Percentiles rank a stretch among this genome's conserved stretches.
phyloP scores from a whole-genome alignment of 2,797 vertebrate species.

The Microcaecilia unicolor region DNA sequence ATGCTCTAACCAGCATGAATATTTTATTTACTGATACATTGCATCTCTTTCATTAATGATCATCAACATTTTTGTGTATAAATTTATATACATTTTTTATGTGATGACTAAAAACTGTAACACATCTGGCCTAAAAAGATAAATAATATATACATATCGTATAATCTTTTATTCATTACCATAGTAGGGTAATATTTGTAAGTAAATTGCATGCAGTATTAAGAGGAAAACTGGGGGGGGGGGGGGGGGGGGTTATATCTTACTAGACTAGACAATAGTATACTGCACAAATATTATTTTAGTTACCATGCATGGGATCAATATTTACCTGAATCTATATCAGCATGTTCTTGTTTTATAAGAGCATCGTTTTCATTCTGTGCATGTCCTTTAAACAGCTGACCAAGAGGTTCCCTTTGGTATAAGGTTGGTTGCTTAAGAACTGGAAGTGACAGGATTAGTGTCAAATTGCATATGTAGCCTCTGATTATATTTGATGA shows the following conservation, averaged over 20 bases:
- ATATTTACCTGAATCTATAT: no score
- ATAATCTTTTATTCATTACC: no score
- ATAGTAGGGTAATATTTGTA: no score
- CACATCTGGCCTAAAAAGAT: no score
- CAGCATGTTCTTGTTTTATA: slow-evolving; percentile 7
- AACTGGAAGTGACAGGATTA: neutral
- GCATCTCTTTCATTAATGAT: no score
- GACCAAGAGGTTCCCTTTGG: slow-evolving; percentile 1
- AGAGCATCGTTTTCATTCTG: slow-evolving; percentile 4
- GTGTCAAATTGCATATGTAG: slow-evolving; percentile 1
- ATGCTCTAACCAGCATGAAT: no score
- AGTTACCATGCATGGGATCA: slow-evolving; percentile 5
- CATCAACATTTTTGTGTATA: no score
- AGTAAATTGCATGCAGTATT: no score
- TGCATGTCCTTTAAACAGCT: slow-evolving; percentile 28
- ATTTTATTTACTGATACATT: no score
- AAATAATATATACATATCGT: no score
- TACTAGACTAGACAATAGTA: neutral
- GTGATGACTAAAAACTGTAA: no score
- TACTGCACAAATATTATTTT: neutral
- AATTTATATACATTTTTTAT: no score
- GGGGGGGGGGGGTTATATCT: neutral
- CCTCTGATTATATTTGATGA: slow-evolving; percentile 15
- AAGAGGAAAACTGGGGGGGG: neutral
- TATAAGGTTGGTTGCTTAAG: slow-evolving; percentile 4